These are phyloP conservation scores for Acanthacorydalis orientalis DNA, from an alignment of 2,888 invertebrate species.

Conservation along the genomic window DNA sequence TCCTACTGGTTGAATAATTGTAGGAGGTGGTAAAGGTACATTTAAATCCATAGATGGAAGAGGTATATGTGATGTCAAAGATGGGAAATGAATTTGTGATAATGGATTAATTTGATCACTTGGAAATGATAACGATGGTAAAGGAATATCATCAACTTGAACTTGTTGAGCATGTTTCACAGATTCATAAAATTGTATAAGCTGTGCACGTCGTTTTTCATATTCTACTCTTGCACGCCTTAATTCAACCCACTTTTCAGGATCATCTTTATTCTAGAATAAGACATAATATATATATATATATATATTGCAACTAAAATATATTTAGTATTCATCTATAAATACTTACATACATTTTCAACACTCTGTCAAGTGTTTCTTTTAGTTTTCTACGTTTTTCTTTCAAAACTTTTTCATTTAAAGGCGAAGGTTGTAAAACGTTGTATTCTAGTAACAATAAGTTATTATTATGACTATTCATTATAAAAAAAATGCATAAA, in stretches of 20 bases:
- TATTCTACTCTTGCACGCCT: constrained; percentile 83
- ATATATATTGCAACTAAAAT: background rate
- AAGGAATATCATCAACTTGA: constrained; percentile 86
- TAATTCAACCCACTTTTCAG: constrained; percentile 84
- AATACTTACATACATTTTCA: constrained; percentile 85
- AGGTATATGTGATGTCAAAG: constrained; percentile 38
- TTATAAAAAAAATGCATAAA: too few species aligned
- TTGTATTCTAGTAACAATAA: constrained; percentile 57
- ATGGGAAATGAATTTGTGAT: constrained; percentile 30
- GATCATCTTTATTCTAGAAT: constrained; percentile 82
- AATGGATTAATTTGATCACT: constrained; percentile 19
- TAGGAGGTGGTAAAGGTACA: constrained; percentile 27
- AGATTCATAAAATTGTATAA: constrained; percentile 87
- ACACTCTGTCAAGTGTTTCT: constrained; percentile 87
- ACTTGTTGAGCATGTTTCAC: constrained; percentile 92
- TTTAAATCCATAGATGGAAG: constrained; percentile 27
- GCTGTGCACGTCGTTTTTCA: constrained; percentile 69
- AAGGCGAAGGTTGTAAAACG: constrained; percentile 81
- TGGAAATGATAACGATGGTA: constrained; percentile 47
- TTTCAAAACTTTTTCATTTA: constrained; percentile 92
- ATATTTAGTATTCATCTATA: background rate
- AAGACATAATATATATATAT: constrained; percentile 8
- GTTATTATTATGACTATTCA: too few species aligned
- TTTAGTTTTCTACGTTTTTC: constrained; percentile 91
- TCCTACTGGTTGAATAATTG: constrained; percentile 42